Conservation (phyloP, 1,140 invertebrate genomes). For the Meloidogyne exigua region DNA sequence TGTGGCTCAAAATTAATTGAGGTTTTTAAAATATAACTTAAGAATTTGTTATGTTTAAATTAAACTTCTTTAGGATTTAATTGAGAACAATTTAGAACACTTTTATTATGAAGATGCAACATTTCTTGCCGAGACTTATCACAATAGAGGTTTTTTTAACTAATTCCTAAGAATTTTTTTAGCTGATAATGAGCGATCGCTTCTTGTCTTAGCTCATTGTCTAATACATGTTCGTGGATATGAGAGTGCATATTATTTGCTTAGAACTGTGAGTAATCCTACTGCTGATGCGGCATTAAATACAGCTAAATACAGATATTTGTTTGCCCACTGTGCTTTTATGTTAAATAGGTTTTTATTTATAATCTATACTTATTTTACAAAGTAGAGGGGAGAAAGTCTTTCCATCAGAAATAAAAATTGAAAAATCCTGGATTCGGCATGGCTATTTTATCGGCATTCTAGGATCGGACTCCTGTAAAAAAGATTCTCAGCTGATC, state of each 20-base stretch:
- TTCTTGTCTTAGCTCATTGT: slow-evolving; percentile 35
- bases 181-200: slow-evolving; percentile 29
- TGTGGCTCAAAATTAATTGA: slow-evolving; percentile 22
- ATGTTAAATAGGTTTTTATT: slow-evolving; percentile 22
- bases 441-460: too few relatives aligned
- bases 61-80: slow-evolving; percentile 28
- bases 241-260: slow-evolving; percentile 35
- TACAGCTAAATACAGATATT: slow-evolving; percentile 30
- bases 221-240: slow-evolving; percentile 6
- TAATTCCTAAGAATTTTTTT: slow-evolving; percentile 20
- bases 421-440: too few relatives aligned
- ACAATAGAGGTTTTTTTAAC: slow-evolving; percentile 23
- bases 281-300: slow-evolving; percentile 24
- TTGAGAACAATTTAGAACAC: slow-evolving; percentile 36
- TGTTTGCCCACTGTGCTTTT: slow-evolving; percentile 42
- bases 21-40: slow-evolving; percentile 10
- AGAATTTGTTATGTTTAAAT: too few relatives aligned
- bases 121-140: slow-evolving; percentile 41
- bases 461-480: too few relatives aligned
- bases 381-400: too few relatives aligned
- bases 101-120: slow-evolving; percentile 47
- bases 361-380: too few relatives aligned
- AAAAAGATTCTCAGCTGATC: too few relatives aligned
- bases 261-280: slow-evolving; percentile 24
- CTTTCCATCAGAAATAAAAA: too few relatives aligned